Percentiles rank a stretch among this genome's conserved stretches.
Evolutionary conservation across 2,113 vertebrate genomes (phyloP).

Genomic region (Callocephalon fimbriatum): DNA sequence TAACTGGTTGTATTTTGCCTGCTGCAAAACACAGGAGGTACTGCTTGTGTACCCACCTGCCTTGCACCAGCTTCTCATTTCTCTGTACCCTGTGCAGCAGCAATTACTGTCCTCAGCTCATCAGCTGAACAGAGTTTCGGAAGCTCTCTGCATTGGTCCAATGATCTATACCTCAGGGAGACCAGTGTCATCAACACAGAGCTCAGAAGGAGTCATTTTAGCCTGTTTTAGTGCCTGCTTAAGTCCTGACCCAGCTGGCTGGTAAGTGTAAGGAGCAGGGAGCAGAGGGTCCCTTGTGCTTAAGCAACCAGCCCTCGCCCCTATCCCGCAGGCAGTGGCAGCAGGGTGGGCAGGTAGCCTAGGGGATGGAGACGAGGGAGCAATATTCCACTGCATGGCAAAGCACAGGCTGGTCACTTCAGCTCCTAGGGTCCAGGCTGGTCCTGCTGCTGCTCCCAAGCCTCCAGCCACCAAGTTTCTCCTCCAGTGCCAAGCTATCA

Average conservation of each 20-base stretch:
- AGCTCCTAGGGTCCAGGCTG: no score
- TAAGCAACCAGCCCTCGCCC: neutral
- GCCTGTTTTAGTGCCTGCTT: neutral
- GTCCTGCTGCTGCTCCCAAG: neutral
- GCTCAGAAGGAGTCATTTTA: neutral
- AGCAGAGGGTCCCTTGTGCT: neutral
- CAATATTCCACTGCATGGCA: fast-evolving
- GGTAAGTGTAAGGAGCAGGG: neutral
- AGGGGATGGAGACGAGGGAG: neutral
- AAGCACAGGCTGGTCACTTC: neutral
- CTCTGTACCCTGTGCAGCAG: neutral
- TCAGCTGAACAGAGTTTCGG: neutral
- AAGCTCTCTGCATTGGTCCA: neutral
- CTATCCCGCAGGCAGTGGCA: fast-evolving
- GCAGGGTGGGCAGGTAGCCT: neutral
- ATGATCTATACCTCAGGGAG: fast-evolving
- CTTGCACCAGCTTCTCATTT: neutral
- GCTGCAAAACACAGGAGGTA: neutral
- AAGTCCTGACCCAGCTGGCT: neutral
- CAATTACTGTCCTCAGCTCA: neutral
- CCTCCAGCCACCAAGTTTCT: neutral
- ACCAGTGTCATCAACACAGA: neutral
- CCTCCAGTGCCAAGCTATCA: neutral
- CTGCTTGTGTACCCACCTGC: neutral
- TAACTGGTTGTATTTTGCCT: neutral